phyloP scores from a whole-genome alignment of 2,113 vertebrate species.

The Eptesicus fuscus region DNA sequence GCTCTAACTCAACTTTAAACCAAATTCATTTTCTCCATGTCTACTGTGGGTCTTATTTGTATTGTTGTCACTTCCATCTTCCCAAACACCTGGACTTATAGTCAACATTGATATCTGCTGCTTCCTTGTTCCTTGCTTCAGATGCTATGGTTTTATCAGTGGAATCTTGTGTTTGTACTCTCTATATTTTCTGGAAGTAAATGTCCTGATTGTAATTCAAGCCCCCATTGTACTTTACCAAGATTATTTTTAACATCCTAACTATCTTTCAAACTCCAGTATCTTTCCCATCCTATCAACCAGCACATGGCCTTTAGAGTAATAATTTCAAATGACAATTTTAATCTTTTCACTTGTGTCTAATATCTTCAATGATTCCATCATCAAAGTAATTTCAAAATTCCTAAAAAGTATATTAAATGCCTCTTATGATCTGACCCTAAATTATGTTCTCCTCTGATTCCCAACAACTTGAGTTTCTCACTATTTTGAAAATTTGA shows the following conservation, averaged over 20 bases:
- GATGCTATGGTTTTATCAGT: not conserved
- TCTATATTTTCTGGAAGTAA: not conserved
- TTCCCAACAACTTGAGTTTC: not conserved
- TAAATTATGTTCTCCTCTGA: not conserved
- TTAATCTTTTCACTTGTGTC: not conserved
- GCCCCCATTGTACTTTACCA: not conserved
- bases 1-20: not conserved
- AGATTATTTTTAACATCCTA: not conserved
- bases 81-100: not conserved
- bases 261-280: not conserved
- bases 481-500: conserved; percentile 15
- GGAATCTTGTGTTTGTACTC: not conserved
- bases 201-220: not conserved
- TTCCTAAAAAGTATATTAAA: conserved; percentile 9
- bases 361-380: not conserved
- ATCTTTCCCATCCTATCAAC: not conserved
- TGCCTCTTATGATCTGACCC: not conserved
- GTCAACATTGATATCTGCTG: not conserved
- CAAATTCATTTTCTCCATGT: not conserved
- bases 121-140: not conserved
- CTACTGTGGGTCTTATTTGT: not conserved
- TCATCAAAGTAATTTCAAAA: conserved; percentile 34
- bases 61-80: not conserved
- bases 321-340: conserved; percentile 22
- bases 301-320: not conserved